These are phyloP conservation scores for Drosophila atripex DNA, from an alignment of 2,888 invertebrate genomes.

Conservation along the genomic window DNA sequence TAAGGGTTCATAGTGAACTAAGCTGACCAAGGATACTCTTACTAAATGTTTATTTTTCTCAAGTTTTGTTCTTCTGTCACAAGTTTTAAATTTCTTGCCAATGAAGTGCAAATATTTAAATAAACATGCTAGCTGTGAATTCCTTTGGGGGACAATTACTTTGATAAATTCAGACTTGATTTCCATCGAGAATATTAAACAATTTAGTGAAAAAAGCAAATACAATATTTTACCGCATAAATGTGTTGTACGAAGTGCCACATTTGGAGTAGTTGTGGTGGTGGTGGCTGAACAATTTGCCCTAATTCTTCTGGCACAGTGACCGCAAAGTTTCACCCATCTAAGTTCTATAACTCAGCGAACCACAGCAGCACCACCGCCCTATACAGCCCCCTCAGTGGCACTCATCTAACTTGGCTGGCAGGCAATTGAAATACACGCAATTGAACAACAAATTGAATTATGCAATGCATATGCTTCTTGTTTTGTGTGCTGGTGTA, in stretches of 20 bases:
- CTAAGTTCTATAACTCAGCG: conserved; percentile 4
- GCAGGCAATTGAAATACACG: conserved; percentile 70
- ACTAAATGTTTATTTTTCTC: not conserved
- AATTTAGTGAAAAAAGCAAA: conserved; percentile 29
- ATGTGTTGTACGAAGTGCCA: conserved; percentile 25
- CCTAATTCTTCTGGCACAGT: conserved; percentile 42
- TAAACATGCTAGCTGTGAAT: conserved; percentile 1
- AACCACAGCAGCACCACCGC: not conserved
- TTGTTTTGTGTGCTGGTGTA: conserved; percentile 46
- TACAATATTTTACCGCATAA: conserved; percentile 32
- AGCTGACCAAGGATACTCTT: conserved; percentile 4
- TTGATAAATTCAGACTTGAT: conserved; percentile 22
- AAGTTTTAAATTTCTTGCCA: conserved; percentile 11
- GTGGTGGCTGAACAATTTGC: conserved; percentile 20
- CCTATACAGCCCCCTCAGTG: no score
- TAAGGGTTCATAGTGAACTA: conserved; percentile 16
- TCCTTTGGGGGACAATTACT: conserved; percentile 14
- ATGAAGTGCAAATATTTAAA: conserved; percentile 1
- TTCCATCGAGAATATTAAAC: conserved; percentile 26
- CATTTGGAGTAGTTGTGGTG: conserved; percentile 1
- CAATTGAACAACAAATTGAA: conserved; percentile 77
- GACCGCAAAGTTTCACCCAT: conserved; percentile 40
- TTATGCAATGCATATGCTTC: conserved; percentile 67
- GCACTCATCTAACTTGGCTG: conserved; percentile 41
- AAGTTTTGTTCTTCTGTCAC: not conserved